Percentiles rank a stretch among this genome's conserved stretches.
Conservation (phyloP, 2,888 invertebrate species). For the Hirtodrosophila alboralis region DNA sequence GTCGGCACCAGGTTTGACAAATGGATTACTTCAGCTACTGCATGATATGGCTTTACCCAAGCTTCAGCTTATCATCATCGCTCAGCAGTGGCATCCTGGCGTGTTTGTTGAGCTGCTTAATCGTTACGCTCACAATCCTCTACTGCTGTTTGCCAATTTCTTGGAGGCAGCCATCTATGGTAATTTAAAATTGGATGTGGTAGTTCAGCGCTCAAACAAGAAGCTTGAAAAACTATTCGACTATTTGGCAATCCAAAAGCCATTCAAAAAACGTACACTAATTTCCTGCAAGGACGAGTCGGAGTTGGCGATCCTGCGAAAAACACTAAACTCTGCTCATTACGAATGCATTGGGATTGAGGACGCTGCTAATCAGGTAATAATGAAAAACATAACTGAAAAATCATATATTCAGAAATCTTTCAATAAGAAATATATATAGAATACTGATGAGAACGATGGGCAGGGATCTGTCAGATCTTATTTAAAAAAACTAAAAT, state of each 20-base stretch:
- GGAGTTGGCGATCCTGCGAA: constrained; percentile 26
- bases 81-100: constrained; percentile 52
- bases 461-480: too few species aligned
- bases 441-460: too few species aligned
- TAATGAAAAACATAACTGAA: not conserved
- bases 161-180: constrained; percentile 63
- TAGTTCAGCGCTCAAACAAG: not conserved
- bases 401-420: too few species aligned
- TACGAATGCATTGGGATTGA: constrained; percentile 30
- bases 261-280: constrained; percentile 20
- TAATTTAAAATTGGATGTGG: constrained; percentile 22
- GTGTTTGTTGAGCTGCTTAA: constrained; percentile 22
- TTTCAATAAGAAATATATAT: too few species aligned
- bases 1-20: not conserved
- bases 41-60: not conserved
- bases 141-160: constrained; percentile 61
- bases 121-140: constrained; percentile 15
- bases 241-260: constrained; percentile 9
- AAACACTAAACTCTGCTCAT: constrained; percentile 13
- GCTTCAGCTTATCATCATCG: constrained; percentile 45
- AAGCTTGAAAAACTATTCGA: constrained; percentile 34
- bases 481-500: too few species aligned
- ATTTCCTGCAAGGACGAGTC: constrained; percentile 40
- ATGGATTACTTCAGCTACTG: constrained; percentile 12
- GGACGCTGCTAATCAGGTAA: constrained; percentile 15